Percentiles rank a stretch among this genome's conserved stretches.
Conservation (phyloP, 2,888 invertebrate genomes). For the Apomyelois bistriatella region DNA sequence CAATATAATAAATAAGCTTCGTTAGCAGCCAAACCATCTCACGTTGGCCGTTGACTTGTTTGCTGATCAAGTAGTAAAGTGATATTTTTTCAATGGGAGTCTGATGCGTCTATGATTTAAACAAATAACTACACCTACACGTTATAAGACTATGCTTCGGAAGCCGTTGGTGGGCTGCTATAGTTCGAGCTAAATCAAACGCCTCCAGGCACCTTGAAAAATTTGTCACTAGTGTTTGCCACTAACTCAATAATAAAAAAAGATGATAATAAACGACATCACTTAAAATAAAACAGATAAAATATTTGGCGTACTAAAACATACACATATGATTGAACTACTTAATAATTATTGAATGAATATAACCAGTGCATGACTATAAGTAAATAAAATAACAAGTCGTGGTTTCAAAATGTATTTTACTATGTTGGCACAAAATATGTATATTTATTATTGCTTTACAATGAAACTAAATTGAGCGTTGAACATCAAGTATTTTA, state of each 20-base stretch:
- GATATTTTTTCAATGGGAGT: no score
- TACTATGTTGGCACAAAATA: slow-evolving; percentile 19
- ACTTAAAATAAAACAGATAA: not conserved
- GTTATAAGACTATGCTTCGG: no score
- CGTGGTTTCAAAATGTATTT: slow-evolving; percentile 39
- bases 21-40: no score
- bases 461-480: slow-evolving; percentile 21
- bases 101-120: no score
- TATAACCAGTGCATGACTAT: slow-evolving; percentile 18
- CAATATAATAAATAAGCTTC: no score
- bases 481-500: not conserved
- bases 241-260: not conserved
- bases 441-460: slow-evolving; percentile 41
- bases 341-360: slow-evolving; percentile 11
- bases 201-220: no score
- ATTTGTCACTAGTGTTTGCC: no score
- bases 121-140: no score
- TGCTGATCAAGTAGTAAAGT: no score
- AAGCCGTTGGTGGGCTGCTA: no score
- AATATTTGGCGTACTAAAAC: not conserved
- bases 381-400: slow-evolving; percentile 21
- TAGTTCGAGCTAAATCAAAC: no score
- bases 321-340: slow-evolving; percentile 16
- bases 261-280: not conserved
- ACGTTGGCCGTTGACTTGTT: no score